Percentiles rank a stretch among this genome's conserved stretches.
Conservation (phyloP, 2,888 invertebrate species). For the Cremastobaeus sp. region DNA sequence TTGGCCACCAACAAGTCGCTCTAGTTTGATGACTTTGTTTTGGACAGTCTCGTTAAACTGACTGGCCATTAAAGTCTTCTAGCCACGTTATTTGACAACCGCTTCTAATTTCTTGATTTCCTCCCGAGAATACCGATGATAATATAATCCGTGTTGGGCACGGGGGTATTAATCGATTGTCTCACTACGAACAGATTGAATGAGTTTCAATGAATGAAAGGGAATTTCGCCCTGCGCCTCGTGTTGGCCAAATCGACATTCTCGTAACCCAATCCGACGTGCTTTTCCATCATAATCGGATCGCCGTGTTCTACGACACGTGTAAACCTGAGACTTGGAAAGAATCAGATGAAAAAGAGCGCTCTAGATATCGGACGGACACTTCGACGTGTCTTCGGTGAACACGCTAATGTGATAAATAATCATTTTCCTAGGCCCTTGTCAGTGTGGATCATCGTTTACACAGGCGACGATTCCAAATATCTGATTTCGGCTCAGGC, state of each 20-base stretch:
- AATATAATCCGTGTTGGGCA: no score
- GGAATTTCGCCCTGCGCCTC: conserved; percentile 13
- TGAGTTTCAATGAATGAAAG: conserved; percentile 44
- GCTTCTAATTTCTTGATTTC: no score
- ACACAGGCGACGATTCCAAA: conserved; percentile 42
- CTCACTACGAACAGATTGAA: no score
- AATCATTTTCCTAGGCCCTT: conserved; percentile 55
- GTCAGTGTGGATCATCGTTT: conserved; percentile 50
- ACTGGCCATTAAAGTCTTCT: no score
- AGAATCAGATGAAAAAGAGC: conserved; percentile 45
- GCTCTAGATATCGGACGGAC: conserved; percentile 48
- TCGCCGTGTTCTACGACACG: conserved; percentile 53
- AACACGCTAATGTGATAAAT: conserved; percentile 52
- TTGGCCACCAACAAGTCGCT: conserved; percentile 32
- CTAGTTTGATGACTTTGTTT: conserved; percentile 50
- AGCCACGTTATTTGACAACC: no score
- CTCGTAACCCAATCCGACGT: conserved; percentile 56
- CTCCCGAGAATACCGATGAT: no score
- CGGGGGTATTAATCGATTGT: no score
- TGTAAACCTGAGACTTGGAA: conserved; percentile 54
- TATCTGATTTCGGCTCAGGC: conserved; percentile 50
- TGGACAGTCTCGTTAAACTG: not conserved
- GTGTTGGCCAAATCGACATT: conserved; percentile 41
- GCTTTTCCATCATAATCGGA: conserved; percentile 55
- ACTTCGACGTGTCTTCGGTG: conserved; percentile 43